Evolutionary conservation across 2,113 vertebrate genomes (phyloP).

Genomic region (Acrocephalus arundinaceus): DNA sequence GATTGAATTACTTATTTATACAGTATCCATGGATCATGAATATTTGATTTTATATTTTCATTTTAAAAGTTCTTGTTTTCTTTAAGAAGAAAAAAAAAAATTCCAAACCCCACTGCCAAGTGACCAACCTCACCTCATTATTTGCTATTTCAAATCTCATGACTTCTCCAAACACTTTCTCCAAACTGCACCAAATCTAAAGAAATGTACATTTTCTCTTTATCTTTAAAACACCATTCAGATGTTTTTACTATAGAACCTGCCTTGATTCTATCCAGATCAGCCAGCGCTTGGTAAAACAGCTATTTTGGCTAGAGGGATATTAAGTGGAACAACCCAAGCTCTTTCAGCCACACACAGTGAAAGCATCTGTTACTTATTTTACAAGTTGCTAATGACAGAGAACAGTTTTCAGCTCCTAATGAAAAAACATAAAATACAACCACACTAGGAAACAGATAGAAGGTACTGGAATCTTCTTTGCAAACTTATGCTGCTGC

Average conservation of each 20-base stretch:
- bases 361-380: slow-evolving; percentile 67
- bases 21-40: neutral
- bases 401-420: slow-evolving; percentile 38
- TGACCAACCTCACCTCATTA: neutral
- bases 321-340: neutral
- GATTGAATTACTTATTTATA: neutral
- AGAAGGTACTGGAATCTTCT: neutral
- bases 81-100: neutral
- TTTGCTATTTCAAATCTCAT: neutral
- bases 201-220: neutral
- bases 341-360: slow-evolving; percentile 38
- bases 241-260: neutral
- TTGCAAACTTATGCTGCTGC: neutral
- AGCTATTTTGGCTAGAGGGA: neutral
- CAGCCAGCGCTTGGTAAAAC: neutral
- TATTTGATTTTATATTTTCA: neutral
- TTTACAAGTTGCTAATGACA: slow-evolving; percentile 67
- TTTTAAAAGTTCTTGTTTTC: neutral
- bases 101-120: neutral
- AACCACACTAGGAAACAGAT: neutral
- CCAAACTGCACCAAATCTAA: neutral
- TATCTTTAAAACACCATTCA: neutral
- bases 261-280: neutral
- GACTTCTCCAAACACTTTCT: neutral
- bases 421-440: slow-evolving; percentile 22